Evolutionary conservation across 1,140 invertebrate species (phyloP).

Genomic region (Drosophila chauvacae): DNA sequence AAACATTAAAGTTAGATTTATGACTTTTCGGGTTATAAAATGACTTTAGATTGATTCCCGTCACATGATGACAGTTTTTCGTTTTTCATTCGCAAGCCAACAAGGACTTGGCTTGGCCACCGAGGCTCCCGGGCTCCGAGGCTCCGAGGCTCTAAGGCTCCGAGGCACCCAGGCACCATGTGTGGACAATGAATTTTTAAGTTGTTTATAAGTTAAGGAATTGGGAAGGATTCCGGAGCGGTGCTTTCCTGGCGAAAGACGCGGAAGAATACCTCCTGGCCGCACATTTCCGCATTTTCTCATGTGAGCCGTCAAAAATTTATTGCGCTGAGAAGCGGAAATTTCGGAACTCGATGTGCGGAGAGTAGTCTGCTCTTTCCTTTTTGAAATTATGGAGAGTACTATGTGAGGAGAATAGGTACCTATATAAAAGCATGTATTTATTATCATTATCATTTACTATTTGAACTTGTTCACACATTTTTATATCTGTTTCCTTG

Average conservation of each 20-base stretch:
- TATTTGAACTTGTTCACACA: too few relatives aligned
- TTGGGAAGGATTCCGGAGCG: conserved; percentile 14
- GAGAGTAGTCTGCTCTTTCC: not conserved
- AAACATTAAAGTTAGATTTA: conserved; percentile 85
- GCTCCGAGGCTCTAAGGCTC: not conserved
- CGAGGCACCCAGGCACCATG: conserved; percentile 56
- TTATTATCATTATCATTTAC: too few relatives aligned
- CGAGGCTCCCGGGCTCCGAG: not conserved
- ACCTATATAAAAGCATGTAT: not conserved
- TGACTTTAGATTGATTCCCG: conserved; percentile 85
- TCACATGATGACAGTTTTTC: conserved; percentile 84
- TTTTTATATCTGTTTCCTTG: not conserved
- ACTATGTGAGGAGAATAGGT: too few relatives aligned
- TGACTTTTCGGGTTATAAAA: conserved; percentile 85
- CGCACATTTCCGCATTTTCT: not conserved
- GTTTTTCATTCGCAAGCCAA: conserved; percentile 70
- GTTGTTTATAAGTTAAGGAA: conserved; percentile 77
- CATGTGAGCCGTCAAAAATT: conserved; percentile 6
- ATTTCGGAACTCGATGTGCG: not conserved
- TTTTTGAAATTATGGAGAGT: not conserved
- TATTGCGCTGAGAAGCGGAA: not conserved
- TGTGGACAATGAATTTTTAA: conserved; percentile 84
- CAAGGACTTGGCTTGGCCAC: conserved; percentile 8
- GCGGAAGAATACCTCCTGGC: too few relatives aligned
- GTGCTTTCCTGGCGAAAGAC: not conserved